Base-by-base conservation (phyloP, 2,797 vertebrate species). In the Urocyon cinereoargenteus region DNA sequence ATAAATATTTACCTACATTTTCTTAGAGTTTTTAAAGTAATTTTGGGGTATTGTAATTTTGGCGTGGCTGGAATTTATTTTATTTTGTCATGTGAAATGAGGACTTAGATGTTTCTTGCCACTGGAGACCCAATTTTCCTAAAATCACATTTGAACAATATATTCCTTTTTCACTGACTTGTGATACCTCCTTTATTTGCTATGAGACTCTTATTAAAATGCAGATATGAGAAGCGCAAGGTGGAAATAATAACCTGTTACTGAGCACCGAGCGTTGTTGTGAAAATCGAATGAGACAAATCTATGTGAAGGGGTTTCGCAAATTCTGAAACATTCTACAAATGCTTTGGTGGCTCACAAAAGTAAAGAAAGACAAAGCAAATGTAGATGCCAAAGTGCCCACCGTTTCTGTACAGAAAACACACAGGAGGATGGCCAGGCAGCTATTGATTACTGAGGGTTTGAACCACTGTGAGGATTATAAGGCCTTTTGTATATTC, bases 121-220 rank as follows among this genome's bases (percentile, higher is more conserved):
- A 85, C 34, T 14, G 81, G 68, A 73, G 59, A 91, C 4, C 22
- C 81, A 34, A 28, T 78, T 75, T 83, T 88, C 68, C 34, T 78
- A 84, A 84, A 91, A 87, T 55, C 72, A 66, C 16, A 82, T 81
- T 64, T 86, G 31, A 93, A n/a, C 57, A 61, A 94, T 75, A 45
- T 22, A 57, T 83, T 73, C 22, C 55, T 88, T 81, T 86, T 26
- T 64, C 72, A 49, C 64, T 55, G 34, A 81, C 31, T 75, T 70
- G n/a, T 53, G 64, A 73, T 55, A 79, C 15, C 36, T 90, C 49
- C 6, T 55, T 84, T 53, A 49, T 75, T 86, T 90, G 51, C 53
- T 57, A 15, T 0, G 3, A 75, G 8, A 19, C 1, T 16, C 49
- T 90, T 94, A 53, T 10, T 16, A 40, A 90, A 22, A 21, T 86